Evolutionary conservation across 2,797 vertebrate genomes (phyloP), one percentile per base, ranked within the genome.

Genomic region (Neoniphon sammara): DNA sequence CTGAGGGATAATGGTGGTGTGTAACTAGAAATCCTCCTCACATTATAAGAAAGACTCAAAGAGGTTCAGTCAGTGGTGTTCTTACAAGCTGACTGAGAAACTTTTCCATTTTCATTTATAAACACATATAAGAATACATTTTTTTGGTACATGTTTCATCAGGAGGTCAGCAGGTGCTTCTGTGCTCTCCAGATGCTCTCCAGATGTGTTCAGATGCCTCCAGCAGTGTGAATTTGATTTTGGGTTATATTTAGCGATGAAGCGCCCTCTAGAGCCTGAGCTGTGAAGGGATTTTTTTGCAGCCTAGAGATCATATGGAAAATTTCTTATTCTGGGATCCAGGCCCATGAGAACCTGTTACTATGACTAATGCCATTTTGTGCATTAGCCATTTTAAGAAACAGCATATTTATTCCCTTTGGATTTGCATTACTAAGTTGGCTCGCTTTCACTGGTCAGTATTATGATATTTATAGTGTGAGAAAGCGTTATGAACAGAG

Each of bases 91-190:
- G 77, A 53, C 54, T 52, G 66, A 70, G 30, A 31, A 31, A 31
- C 30, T 61, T 23, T 20, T 63, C 52, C 7, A 23, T 83, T 84
- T 76, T 79, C 66, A 85, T 75, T 78, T 73, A 79, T 77, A 46
- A 73, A 84, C 75, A 78, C 64, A 58, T 73, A 85, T 77, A 3
- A 31, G 55, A 71, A 66, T 75, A 21, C 18, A 36, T 60, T 73
- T 81, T 18, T 15, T 25, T 57, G 65, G 79, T 59, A 67, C 60
- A 66, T 74, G 56, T 66, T 67, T 70, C 80, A 78, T 82, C 78
- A 69, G 70, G 81, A 87, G 85, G 89, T 90, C 86, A 88, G 88
- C 88, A 90, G 89, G 88, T 90, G 86, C 84, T 65, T 76, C 84
- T 66, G 31, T 66, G 83, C 77, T 77, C 27, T 52, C 75, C 88